phyloP scores from a whole-genome alignment of 1,140 invertebrate species.

The Platorchestia sp. region DNA sequence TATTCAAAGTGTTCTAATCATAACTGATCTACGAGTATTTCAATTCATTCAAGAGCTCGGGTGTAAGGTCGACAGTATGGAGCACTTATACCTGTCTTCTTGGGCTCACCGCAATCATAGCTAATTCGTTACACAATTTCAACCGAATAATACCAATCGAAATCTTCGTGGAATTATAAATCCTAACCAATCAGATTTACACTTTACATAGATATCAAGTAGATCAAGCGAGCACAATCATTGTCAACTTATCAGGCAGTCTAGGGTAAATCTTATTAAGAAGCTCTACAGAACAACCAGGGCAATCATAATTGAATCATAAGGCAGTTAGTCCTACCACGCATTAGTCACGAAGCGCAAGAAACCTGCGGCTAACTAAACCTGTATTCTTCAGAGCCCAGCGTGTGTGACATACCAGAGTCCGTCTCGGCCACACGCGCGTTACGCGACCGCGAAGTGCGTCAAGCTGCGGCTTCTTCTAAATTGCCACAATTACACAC shows the following conservation, averaged over 20 bases:
- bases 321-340: not conserved
- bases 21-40: not conserved
- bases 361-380: not conserved
- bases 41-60: not conserved
- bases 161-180: no score
- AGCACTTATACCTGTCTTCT: not conserved
- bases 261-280: not conserved
- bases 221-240: not conserved
- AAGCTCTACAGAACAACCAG: not conserved
- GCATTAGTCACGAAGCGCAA: not conserved
- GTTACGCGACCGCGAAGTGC: not conserved
- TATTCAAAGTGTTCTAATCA: not conserved
- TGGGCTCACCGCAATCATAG: not conserved
- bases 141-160: not conserved
- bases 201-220: no score
- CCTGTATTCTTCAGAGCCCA: not conserved
- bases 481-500: not conserved
- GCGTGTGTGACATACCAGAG: not conserved
- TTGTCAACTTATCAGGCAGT: not conserved
- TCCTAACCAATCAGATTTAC: no score
- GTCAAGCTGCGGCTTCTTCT: not conserved
- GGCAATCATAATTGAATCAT: not conserved
- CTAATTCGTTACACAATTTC: not conserved
- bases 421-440: not conserved
- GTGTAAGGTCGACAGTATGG: not conserved